Evolutionary conservation across 1,140 invertebrate species (phyloP), one percentile per base, ranked within the genome.

Genomic region (Drosophila murphyi): DNA sequence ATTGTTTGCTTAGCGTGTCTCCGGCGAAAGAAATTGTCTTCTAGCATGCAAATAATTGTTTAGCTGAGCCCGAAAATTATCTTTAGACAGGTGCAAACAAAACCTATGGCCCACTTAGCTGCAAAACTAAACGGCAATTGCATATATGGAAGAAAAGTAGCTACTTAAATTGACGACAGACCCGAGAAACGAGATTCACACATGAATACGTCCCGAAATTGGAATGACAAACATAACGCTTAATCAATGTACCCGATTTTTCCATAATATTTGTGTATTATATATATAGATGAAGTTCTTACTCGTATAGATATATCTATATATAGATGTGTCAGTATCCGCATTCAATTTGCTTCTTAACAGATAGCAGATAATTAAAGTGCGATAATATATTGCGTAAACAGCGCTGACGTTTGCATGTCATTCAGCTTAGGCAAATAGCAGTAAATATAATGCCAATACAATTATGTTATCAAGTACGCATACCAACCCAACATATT

Each of bases 31-130:
- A 59, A 45, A 68, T 59, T 61, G 48, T 61, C 52, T 69, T 69
- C 10, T 12, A 48, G 43, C 43, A 28, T 52, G 67, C 60, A 75
- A 78, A 78, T 75, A 71, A 64, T 78, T 65, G 72, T n/a, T 61
- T 78, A 78, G 60, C 72, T 75, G 72, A 55, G 55, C 41, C 43
- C 41, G 37, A 68, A 72, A 67, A 50, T 52, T 69, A 74, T 72
- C 73, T 88, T 83, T 82, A 51, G 80, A 77, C 76, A 88, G 83
- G 74, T 85, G 81, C 43, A 54, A 20, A 29, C n/a, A 5, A 55
- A 68, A 5, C 59, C 48, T 65, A 69, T 83, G 85, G 41, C 76
- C 82, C 61, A 79, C 60, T 82, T 63, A 62, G 57, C 32, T 7
- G 37, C 4, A 20, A 20, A 32, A 12, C 37, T 20, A 20, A 20